Conservation (phyloP, 2,888 invertebrate genomes). For the Melanotus villosus region DNA sequence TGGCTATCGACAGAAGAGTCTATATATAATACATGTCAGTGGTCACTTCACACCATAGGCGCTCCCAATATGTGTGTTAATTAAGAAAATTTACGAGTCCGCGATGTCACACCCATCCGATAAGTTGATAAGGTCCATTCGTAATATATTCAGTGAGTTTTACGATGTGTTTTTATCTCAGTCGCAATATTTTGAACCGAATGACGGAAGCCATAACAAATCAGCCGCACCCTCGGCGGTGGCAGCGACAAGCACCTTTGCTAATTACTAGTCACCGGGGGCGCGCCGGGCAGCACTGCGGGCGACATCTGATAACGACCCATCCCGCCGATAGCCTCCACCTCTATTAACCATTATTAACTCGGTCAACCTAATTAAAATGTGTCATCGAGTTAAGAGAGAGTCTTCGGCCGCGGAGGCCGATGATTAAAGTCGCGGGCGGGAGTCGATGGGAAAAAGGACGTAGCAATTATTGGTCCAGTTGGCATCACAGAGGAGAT, state of each 20-base stretch:
- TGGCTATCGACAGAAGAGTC: too few species aligned
- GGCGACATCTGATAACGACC: conserved; percentile 54
- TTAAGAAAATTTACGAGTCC: conserved; percentile 62
- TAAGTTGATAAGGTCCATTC: conserved; percentile 58
- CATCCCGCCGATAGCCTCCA: conserved; percentile 48
- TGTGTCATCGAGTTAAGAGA: conserved; percentile 38
- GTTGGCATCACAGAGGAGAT: conserved; percentile 57
- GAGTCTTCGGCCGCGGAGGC: conserved; percentile 8
- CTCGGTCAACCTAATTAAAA: conserved; percentile 38
- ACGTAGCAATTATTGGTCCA: conserved; percentile 60
- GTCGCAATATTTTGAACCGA: conserved; percentile 60
- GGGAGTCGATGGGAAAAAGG: conserved; percentile 35
- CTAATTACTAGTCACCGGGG: conserved; percentile 55
- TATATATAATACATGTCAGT: conserved; percentile 52
- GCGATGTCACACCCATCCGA: conserved; percentile 62
- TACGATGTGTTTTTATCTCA: conserved; percentile 63
- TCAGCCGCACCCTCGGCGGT: conserved; percentile 56
- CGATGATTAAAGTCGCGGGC: conserved; percentile 27
- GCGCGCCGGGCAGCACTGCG: conserved; percentile 44
- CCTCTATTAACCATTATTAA: conserved; percentile 47
- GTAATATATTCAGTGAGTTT: conserved; percentile 59
- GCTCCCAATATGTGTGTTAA: conserved; percentile 60
- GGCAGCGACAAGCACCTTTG: conserved; percentile 55
- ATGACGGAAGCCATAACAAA: conserved; percentile 57
- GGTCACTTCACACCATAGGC: conserved; percentile 59